Conservation (phyloP, 2,113 vertebrate species). For the Campylorhamphus procurvoides region DNA sequence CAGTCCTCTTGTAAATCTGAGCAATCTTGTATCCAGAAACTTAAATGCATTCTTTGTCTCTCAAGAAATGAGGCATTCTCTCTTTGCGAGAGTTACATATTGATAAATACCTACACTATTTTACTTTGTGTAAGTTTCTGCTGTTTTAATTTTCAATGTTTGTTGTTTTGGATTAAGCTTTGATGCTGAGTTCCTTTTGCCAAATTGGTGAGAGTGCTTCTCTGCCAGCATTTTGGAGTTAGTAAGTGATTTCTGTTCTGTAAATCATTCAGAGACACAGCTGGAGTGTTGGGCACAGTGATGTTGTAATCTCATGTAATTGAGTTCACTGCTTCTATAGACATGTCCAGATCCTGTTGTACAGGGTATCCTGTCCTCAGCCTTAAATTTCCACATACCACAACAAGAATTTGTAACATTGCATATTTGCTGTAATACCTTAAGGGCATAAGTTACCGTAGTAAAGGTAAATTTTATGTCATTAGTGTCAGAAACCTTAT, state of each 20-base stretch:
- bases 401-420: neutral
- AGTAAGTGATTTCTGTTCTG: neutral
- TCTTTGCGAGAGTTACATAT: neutral
- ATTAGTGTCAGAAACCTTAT: neutral
- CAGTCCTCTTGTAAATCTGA: neutral
- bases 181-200: neutral
- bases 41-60: neutral
- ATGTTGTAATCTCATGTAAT: neutral
- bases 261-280: neutral
- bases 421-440: neutral
- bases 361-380: neutral
- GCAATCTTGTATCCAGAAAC: neutral
- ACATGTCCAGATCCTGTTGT: neutral
- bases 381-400: neutral
- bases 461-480: neutral
- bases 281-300: neutral
- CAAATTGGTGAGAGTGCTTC: neutral
- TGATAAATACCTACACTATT: neutral
- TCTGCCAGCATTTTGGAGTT: conserved; percentile 8
- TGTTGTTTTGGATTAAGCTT: neutral
- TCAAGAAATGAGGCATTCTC: neutral
- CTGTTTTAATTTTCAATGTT: neutral
- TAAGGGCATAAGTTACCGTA: neutral
- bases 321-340: neutral
- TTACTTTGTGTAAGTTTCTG: neutral